These are phyloP conservation scores for Gymnogyps californianus DNA, from an alignment of 2,113 vertebrate genomes.

Conservation along the genomic window DNA sequence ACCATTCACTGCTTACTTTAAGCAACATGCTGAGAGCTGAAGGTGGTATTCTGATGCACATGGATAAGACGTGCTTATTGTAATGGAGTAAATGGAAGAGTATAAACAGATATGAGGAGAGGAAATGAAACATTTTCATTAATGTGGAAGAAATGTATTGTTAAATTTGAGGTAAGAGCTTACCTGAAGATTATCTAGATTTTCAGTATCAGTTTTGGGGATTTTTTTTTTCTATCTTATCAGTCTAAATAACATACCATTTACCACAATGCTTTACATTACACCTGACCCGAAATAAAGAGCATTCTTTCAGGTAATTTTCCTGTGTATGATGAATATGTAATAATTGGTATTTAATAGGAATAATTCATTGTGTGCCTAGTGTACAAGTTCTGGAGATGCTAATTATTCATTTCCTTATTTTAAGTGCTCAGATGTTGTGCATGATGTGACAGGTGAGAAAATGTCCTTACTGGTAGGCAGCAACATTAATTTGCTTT, in stretches of 20 bases:
- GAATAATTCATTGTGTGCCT: neutral
- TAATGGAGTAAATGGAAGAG: neutral
- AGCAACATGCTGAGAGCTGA: neutral
- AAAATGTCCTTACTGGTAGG: neutral
- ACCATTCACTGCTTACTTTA: neutral
- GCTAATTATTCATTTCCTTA: neutral
- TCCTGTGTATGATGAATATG: neutral
- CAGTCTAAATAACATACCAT: neutral
- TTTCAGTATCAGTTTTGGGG: neutral
- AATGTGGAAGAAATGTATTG: neutral
- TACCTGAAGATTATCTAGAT: neutral
- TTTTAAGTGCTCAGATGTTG: neutral
- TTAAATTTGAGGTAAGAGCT: neutral
- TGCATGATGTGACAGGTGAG: neutral
- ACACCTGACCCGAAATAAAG: neutral
- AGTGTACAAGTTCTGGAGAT: neutral
- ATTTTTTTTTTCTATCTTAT: neutral
- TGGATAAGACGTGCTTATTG: neutral
- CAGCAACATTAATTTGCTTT: neutral
- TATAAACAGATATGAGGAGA: neutral
- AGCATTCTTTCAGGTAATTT: neutral
- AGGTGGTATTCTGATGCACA: neutral
- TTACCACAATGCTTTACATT: neutral
- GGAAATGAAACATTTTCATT: neutral
- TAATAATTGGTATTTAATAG: neutral